A percentile compares a stretch with the other conserved stretches of the same genome.
Conservation (phyloP, 2,888 invertebrate species). For the Ennomos quercinarius region DNA sequence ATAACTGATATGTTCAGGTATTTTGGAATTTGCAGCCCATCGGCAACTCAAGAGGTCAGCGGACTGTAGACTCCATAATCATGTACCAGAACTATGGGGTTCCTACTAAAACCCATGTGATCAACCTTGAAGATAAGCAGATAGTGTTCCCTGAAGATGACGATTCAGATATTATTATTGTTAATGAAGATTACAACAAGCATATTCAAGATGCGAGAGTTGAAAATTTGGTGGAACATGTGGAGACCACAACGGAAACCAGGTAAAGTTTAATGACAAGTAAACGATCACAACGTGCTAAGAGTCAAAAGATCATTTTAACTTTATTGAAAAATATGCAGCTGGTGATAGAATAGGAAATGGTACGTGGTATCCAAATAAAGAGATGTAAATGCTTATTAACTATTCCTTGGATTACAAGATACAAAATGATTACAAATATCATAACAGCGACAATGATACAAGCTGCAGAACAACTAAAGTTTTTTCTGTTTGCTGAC, state of each 20-base stretch:
- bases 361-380: too few relatives aligned
- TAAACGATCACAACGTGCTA: background rate
- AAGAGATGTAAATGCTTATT: too few relatives aligned
- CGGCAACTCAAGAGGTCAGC: slow-evolving; percentile 89
- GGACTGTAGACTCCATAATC: slow-evolving; percentile 82
- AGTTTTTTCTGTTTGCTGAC: too few relatives aligned
- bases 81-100: slow-evolving; percentile 75
- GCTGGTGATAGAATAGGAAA: too few relatives aligned
- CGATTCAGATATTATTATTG: slow-evolving; percentile 77
- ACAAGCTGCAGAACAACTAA: too few relatives aligned
- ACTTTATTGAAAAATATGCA: too few relatives aligned
- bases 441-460: too few relatives aligned
- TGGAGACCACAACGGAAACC: slow-evolving; percentile 55
- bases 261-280: slow-evolving; percentile 46
- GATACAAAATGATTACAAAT: too few relatives aligned
- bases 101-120: slow-evolving; percentile 61
- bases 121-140: slow-evolving; percentile 73
- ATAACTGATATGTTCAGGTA: slow-evolving; percentile 88
- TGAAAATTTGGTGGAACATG: slow-evolving; percentile 53
- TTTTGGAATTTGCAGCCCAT: slow-evolving; percentile 93
- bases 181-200: slow-evolving; percentile 72
- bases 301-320: too few relatives aligned
- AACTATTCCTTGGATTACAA: too few relatives aligned
- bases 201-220: slow-evolving; percentile 62
- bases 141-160: slow-evolving; percentile 75